A percentile compares a stretch with the other conserved stretches of the same genome.
Conservation (phyloP, 2,797 vertebrate genomes). For the Ataeniobius toweri region DNA sequence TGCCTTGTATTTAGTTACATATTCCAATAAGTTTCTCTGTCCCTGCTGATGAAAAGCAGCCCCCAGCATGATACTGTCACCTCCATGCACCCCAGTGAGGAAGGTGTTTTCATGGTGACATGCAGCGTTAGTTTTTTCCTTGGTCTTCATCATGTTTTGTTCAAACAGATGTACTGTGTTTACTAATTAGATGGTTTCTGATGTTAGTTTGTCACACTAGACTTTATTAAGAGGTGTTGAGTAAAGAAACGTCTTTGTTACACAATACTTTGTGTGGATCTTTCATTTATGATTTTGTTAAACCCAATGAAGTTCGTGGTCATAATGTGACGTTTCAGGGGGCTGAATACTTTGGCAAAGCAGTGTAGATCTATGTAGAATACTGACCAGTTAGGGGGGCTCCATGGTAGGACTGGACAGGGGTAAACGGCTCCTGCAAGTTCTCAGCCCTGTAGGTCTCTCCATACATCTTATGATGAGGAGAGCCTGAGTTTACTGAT, state of each 20-base stretch:
- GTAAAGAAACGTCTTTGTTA: too few relatives aligned
- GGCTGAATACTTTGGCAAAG: background rate
- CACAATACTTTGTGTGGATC: background rate
- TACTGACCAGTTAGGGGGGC: constrained; percentile 90
- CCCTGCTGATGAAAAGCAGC: background rate
- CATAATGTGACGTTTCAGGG: background rate
- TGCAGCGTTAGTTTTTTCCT: background rate
- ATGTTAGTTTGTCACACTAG: background rate
- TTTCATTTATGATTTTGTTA: background rate
- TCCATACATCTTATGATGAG: constrained; percentile 85
- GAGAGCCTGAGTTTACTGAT: constrained; percentile 78
- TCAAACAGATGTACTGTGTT: background rate
- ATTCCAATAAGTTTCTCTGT: too few relatives aligned
- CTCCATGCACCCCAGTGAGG: background rate
- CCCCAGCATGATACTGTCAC: background rate
- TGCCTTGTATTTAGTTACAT: too few relatives aligned
- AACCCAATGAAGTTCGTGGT: background rate
- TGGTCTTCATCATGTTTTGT: background rate
- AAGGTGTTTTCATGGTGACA: background rate
- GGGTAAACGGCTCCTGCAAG: constrained; percentile 86
- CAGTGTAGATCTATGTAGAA: background rate
- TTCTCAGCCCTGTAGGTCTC: constrained; percentile 87
- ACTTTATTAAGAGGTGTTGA: background rate
- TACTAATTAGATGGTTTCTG: background rate
- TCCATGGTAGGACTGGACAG: constrained; percentile 89